Evolutionary conservation across 2,113 vertebrate species (phyloP).

Genomic region (Laterallus jamaicensis): DNA sequence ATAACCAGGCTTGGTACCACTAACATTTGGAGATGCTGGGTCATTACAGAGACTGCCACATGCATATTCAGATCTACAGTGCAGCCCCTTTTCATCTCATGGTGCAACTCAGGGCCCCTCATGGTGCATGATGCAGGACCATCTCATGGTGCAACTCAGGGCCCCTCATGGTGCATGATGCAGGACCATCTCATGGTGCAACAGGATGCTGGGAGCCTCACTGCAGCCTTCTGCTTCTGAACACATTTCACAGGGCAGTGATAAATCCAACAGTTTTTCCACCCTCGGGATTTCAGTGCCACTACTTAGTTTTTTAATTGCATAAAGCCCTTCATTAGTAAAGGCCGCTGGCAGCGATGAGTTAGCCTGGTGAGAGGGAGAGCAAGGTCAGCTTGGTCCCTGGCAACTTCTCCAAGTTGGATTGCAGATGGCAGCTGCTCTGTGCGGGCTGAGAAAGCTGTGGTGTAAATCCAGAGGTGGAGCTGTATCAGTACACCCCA

Average conservation of each 20-base stretch:
- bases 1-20: neutral
- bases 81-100: accelerated
- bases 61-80: accelerated
- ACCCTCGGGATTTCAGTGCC: neutral
- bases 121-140: too few species aligned
- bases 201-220: neutral
- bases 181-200: neutral
- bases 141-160: neutral
- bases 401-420: accelerated
- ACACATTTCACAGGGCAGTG: neutral
- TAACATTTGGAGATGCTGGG: neutral
- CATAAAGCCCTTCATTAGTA: neutral
- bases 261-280: neutral
- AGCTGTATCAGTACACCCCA: neutral
- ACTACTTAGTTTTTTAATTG: neutral
- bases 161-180: neutral
- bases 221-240: neutral
- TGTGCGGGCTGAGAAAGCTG: accelerated
- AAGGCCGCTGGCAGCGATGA: neutral
- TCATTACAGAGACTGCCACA: neutral
- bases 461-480: neutral
- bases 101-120: neutral
- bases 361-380: neutral
- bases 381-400: neutral
- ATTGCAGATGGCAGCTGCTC: accelerated